Percentiles rank a stretch among this genome's conserved stretches.
phyloP scores from a whole-genome alignment of 2,113 vertebrate species.

The Lota lota region DNA sequence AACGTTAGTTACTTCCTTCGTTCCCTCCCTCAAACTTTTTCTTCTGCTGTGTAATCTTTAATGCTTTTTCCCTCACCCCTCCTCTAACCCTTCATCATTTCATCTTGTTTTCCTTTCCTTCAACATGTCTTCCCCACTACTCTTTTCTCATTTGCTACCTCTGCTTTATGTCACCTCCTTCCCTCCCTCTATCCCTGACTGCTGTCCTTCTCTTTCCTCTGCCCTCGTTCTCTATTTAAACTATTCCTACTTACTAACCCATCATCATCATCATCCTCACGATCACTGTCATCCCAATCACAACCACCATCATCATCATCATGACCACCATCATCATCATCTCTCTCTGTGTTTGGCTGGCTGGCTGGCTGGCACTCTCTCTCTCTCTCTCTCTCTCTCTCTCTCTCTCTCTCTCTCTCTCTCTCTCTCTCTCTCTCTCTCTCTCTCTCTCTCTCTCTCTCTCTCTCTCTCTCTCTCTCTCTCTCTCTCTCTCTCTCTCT shows the following conservation, averaged over 20 bases:
- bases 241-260: too few species aligned
- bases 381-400: not conserved
- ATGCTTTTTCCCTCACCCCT: not conserved
- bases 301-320: too few species aligned
- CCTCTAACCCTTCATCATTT: not conserved
- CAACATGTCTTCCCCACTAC: not conserved
- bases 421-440: constrained; percentile 5
- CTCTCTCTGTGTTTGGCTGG: not conserved
- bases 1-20: too few species aligned
- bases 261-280: too few species aligned
- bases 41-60: not conserved
- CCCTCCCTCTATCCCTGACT: constrained; percentile 1
- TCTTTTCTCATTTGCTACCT: not conserved
- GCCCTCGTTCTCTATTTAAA: not conserved
- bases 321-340: too few species aligned
- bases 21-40: not conserved
- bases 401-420: not conserved
- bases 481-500: too few species aligned
- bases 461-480: not conserved
- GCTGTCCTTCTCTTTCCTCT: not conserved
- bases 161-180: not conserved
- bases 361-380: not conserved
- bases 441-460: not conserved
- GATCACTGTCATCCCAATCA: not conserved
- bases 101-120: not conserved